These are phyloP conservation scores for Ciona savignyi DNA, from an alignment of 23 tunicate genomes.

Conservation along the genomic window DNA sequence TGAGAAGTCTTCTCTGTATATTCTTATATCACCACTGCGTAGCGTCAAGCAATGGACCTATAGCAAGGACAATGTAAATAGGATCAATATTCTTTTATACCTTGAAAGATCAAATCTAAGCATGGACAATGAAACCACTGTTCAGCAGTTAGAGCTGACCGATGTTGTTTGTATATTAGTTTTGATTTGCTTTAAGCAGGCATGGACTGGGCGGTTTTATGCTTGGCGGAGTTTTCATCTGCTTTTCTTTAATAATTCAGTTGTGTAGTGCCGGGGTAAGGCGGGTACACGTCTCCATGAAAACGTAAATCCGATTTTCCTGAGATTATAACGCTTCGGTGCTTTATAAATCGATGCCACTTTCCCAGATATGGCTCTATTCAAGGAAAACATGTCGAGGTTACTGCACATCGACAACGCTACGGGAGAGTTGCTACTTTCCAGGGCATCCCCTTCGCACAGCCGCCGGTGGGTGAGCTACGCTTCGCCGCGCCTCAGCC, in stretches of 20 bases:
- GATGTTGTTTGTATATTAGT: no score
- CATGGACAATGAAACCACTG: no score
- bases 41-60: no score
- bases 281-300: neutral
- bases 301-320: neutral
- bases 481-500: constrained; percentile 52
- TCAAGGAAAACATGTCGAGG: constrained; percentile 9
- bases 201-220: no score
- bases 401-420: neutral
- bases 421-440: constrained; percentile 8
- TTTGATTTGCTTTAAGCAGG: no score
- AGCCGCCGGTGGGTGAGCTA: constrained; percentile 27
- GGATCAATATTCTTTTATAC: no score
- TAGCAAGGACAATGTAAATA: no score
- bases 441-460: constrained; percentile 57
- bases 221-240: neutral
- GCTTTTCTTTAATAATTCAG: neutral
- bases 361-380: constrained; percentile 26
- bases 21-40: no score
- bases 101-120: no score
- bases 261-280: neutral
- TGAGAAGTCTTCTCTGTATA: no score
- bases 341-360: no score
- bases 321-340: neutral
- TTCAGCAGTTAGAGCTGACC: no score